Evolutionary conservation across 2,797 vertebrate genomes (phyloP).

Genomic region (Peromyscus attwateri): DNA sequence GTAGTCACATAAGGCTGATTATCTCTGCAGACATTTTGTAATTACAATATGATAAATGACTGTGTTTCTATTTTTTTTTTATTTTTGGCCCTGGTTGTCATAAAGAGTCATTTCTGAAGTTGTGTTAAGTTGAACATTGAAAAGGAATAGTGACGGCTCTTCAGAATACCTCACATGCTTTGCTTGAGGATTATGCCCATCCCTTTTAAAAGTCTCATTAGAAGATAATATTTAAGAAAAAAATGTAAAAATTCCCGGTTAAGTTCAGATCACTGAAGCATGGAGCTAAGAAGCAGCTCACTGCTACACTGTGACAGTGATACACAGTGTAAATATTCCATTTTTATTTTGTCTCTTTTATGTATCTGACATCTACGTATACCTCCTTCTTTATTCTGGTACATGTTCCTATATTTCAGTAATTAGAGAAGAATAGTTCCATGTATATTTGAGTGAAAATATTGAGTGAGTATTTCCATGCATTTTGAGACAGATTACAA

Average conservation of each 20-base stretch:
- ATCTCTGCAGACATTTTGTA: slow-evolving; percentile 76
- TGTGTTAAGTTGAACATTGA: slow-evolving; percentile 78
- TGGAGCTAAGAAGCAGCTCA: slow-evolving; percentile 70
- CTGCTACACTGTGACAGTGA: not conserved
- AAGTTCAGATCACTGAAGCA: slow-evolving; percentile 80
- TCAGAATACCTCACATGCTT: slow-evolving; percentile 84
- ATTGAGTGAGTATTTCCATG: not conserved
- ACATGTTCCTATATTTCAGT: slow-evolving; percentile 52
- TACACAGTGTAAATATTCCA: slow-evolving; percentile 70
- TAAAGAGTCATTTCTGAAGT: slow-evolving; percentile 80
- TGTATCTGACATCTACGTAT: slow-evolving; percentile 10
- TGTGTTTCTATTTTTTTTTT: slow-evolving; percentile 63
- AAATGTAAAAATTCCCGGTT: slow-evolving; percentile 77
- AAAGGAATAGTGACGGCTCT: slow-evolving; percentile 78
- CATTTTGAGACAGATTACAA: slow-evolving; percentile 66
- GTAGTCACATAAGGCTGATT: slow-evolving; percentile 33
- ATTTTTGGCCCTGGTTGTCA: slow-evolving; percentile 68
- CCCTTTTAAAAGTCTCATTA: slow-evolving; percentile 85
- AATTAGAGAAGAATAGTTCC: slow-evolving; percentile 21
- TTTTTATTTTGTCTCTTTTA: slow-evolving; percentile 64
- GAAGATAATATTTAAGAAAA: slow-evolving; percentile 86
- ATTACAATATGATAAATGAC: slow-evolving; percentile 82
- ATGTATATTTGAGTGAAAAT: slow-evolving; percentile 19
- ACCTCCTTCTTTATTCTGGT: slow-evolving; percentile 46
- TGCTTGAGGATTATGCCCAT: slow-evolving; percentile 86